A percentile compares a stretch with the other conserved stretches of the same genome.
Conservation (phyloP, 2,888 invertebrate species). For the Argynnis bischoffii region DNA sequence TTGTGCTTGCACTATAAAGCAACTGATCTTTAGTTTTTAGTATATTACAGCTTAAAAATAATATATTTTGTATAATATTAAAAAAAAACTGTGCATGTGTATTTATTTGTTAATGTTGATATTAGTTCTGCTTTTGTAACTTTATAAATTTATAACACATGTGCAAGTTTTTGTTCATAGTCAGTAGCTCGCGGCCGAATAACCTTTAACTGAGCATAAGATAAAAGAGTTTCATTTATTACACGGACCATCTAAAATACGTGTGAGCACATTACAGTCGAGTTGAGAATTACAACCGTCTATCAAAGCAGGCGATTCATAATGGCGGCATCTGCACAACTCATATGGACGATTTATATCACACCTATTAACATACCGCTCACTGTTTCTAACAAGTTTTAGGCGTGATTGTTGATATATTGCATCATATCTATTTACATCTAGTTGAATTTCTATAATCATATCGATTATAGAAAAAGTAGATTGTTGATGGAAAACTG, state of each 20-base stretch:
- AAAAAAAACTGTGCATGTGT: too few relatives aligned
- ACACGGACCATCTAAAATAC: constrained; percentile 11
- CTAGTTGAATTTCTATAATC: too few relatives aligned
- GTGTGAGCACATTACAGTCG: constrained; percentile 10
- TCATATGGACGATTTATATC: constrained; percentile 33
- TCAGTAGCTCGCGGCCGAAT: not conserved
- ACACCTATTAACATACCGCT: constrained; percentile 9
- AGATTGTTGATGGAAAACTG: too few relatives aligned
- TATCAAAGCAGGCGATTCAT: constrained; percentile 21
- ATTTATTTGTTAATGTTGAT: too few relatives aligned
- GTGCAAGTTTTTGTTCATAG: too few relatives aligned
- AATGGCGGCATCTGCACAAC: constrained; percentile 34
- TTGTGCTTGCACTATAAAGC: too few relatives aligned
- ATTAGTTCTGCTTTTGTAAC: too few relatives aligned
- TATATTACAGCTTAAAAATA: too few relatives aligned
- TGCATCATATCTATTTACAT: not conserved
- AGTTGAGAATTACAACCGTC: constrained; percentile 19
- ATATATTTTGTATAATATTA: too few relatives aligned
- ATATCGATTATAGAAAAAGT: too few relatives aligned
- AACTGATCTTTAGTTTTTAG: too few relatives aligned
- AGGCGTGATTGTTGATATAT: constrained; percentile 1
- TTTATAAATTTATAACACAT: too few relatives aligned
- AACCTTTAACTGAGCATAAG: not conserved
- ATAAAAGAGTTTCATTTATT: constrained; percentile 13
- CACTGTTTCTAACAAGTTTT: not conserved